phyloP scores from a whole-genome alignment of 1,140 invertebrate genomes.

The Hylaeus anthracinus region DNA sequence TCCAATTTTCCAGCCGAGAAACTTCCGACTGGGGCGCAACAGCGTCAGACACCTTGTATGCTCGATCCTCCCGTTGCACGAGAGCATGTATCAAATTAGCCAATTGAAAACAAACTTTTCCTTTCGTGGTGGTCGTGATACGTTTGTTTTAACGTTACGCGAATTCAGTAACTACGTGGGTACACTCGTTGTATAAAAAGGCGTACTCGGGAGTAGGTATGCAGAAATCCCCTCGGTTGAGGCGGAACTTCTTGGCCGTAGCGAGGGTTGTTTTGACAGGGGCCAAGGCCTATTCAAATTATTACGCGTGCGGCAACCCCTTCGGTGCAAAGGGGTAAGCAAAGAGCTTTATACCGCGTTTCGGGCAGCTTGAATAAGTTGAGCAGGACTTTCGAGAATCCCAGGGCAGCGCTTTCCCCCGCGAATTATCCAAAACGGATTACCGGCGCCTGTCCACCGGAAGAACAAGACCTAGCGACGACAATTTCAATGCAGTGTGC shows the following conservation, averaged over 20 bases:
- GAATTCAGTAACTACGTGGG: constrained; percentile 28
- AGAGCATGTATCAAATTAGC: constrained; percentile 37
- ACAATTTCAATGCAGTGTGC: constrained; percentile 54
- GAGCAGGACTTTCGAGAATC: constrained; percentile 34
- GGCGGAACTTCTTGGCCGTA: constrained; percentile 51
- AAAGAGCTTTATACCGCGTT: constrained; percentile 40
- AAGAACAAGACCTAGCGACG: not conserved
- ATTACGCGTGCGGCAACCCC: constrained; percentile 56
- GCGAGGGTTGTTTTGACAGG: constrained; percentile 63
- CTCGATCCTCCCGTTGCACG: not conserved
- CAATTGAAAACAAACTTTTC: constrained; percentile 14
- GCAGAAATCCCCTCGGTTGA: constrained; percentile 48
- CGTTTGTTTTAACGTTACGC: constrained; percentile 31
- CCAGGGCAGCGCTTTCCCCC: not conserved
- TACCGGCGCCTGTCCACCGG: constrained; percentile 33
- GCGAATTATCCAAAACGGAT: constrained; percentile 38
- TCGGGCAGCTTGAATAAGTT: constrained; percentile 46
- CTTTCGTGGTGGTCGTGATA: constrained; percentile 18
- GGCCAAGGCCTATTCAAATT: constrained; percentile 58
- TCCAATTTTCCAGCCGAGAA: not conserved
- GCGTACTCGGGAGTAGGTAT: constrained; percentile 17
- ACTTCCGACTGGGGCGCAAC: not conserved
- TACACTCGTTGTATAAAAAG: constrained; percentile 52
- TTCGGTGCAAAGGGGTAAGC: constrained; percentile 37
- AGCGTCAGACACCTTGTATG: not conserved